Evolutionary conservation across 1,140 invertebrate genomes (phyloP).

Genomic region (Heliconius himera): DNA sequence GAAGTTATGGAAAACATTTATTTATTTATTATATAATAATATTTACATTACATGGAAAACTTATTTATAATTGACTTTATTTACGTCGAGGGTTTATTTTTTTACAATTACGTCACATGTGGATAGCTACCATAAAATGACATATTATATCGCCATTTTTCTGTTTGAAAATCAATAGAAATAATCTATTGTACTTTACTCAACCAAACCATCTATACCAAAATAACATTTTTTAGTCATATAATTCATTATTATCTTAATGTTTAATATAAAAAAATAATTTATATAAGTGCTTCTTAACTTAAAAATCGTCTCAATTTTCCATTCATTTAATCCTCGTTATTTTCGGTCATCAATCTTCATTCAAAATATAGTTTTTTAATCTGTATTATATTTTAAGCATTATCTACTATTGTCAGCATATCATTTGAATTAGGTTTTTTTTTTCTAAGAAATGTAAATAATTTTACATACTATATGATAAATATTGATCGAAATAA

Average conservation of each 20-base stretch:
- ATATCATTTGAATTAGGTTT: neutral
- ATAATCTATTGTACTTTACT: neutral
- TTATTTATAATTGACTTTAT: slow-evolving; percentile 50
- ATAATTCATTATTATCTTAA: slow-evolving; percentile 4
- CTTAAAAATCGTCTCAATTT: neutral
- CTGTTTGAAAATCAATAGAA: neutral
- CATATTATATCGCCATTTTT: slow-evolving; percentile 13
- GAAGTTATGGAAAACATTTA: slow-evolving; percentile 31
- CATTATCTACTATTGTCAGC: neutral
- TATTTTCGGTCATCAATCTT: neutral
- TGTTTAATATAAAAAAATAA: neutral
- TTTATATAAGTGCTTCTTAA: slow-evolving; percentile 7
- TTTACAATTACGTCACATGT: slow-evolving; percentile 31
- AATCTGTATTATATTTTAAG: slow-evolving; percentile 8
- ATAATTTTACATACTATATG: neutral
- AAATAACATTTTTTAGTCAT: neutral
- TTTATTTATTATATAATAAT: slow-evolving; percentile 49
- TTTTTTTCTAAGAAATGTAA: neutral
- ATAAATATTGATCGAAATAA: slow-evolving; percentile 4
- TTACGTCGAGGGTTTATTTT: slow-evolving; percentile 28
- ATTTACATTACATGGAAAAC: slow-evolving; percentile 69
- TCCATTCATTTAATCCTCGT: neutral
- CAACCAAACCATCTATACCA: neutral
- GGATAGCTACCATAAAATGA: slow-evolving; percentile 54
- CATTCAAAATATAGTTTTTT: neutral